Percentiles rank a stretch among this genome's conserved stretches.
These are phyloP conservation scores for Leucoraja erinaceus DNA, from an alignment of 2,113 vertebrate genomes.

Conservation along the genomic window DNA sequence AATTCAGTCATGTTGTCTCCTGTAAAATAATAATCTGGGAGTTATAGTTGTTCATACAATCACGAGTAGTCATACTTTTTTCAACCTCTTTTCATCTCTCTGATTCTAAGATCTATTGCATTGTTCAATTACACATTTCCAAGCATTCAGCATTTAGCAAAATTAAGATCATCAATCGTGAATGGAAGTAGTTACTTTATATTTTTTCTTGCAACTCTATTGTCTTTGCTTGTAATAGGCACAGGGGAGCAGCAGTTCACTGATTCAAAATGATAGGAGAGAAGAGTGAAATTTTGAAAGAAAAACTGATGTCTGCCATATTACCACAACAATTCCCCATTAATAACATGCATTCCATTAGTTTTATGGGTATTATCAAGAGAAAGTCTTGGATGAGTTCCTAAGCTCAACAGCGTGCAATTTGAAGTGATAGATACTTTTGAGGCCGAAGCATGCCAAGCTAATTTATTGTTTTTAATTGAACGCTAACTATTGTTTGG, in stretches of 20 bases:
- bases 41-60: background rate
- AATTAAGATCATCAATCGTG: background rate
- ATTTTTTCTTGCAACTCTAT: background rate
- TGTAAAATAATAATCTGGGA: background rate
- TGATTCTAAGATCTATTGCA: background rate
- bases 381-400: conserved; percentile 13
- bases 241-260: background rate
- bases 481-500: background rate
- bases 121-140: background rate
- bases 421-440: background rate
- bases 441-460: background rate
- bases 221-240: background rate
- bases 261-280: no score
- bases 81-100: background rate
- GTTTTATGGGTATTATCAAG: background rate
- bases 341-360: conserved; percentile 13
- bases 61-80: background rate
- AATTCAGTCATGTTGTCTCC: background rate
- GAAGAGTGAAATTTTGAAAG: conserved; percentile 8
- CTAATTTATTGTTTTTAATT: conserved; percentile 33
- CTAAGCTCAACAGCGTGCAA: background rate
- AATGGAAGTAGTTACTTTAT: background rate
- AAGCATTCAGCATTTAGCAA: background rate
- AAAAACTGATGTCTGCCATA: background rate
- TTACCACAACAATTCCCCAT: background rate